Evolutionary conservation across 1,140 invertebrate genomes (phyloP), one percentile per base, ranked within the genome.

Genomic region (Cryptotermes secundus): DNA sequence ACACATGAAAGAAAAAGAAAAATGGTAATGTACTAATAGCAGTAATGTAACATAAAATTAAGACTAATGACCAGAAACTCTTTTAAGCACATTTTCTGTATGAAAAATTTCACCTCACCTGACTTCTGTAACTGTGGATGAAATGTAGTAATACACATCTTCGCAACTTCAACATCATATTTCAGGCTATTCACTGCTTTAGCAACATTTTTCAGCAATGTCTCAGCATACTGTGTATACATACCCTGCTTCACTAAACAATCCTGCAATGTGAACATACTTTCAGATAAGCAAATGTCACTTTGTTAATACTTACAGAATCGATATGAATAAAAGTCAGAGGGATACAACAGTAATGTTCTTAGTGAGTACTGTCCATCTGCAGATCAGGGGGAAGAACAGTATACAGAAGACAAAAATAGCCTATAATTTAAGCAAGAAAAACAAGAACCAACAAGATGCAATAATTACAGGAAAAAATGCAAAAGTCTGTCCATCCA

Each of bases 221-320:
- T 93, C 87, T 96, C 96, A 1, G 96, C 95, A 88, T 96, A 94
- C 87, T 95, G 94, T 0, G 94, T 95, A 84, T 95, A 96, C 92
- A 97, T 93, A 80, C 96, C 96, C 92, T 97, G 96, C 88, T 97
- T 97, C 9, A 96, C 95, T n/a, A 97, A 91, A 83, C 93, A 95
- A 88, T 97, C 96, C 91, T 96, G 91, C 35, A 93, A 90, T 83
- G 81, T 85, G 85, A 86, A 83, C 84, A 86, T 86, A 89, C 89
- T 59, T 90, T 87, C 65, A 92, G 16, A 80, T 72, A 82, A 82
- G 3, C 16, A 49, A 49, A 49, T 1, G 16, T 19, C 16, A 49
- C 16, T 42, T 42, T 42, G 9, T 9, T 0, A 49, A 49, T 49
- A 16, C 1, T 49, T 14, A 42, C 45, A 49, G 19, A 19, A 49